Percentiles rank a stretch among this genome's conserved stretches.
Evolutionary conservation across 2,797 vertebrate genomes (phyloP).

Genomic region (Gila robusta): DNA sequence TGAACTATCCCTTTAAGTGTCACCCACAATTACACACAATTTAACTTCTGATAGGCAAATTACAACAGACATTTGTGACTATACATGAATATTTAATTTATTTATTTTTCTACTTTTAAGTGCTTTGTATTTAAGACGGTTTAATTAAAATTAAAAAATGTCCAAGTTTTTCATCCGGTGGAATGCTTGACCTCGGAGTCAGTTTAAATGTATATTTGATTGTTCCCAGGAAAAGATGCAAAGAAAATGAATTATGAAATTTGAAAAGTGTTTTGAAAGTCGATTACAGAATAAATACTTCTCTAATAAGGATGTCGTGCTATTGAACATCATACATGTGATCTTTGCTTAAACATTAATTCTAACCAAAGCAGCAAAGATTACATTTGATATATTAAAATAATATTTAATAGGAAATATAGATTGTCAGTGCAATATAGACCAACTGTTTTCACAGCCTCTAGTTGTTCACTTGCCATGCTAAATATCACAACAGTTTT

Average conservation of each 20-base stretch:
- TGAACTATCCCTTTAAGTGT: not conserved
- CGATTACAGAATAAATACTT: not conserved
- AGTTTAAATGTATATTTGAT: not conserved
- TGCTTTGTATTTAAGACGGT: not conserved
- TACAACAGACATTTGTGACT: not conserved
- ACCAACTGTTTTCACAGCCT: not conserved
- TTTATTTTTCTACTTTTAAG: not conserved
- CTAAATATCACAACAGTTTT: conserved; percentile 29
- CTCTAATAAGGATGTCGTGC: not conserved
- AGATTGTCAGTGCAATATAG: not conserved
- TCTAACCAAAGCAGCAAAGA: not conserved
- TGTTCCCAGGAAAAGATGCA: not conserved
- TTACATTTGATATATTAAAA: not conserved
- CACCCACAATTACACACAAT: not conserved
- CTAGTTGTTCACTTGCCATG: not conserved
- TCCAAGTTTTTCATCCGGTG: not conserved
- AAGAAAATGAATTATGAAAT: not conserved
- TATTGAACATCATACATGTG: not conserved
- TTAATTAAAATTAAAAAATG: not conserved
- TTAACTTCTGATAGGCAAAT: not conserved
- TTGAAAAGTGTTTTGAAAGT: not conserved
- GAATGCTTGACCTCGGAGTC: not conserved
- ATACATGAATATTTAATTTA: not conserved
- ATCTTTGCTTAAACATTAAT: not conserved
- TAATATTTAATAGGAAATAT: not conserved